A percentile compares a stretch with the other conserved stretches of the same genome.
Conservation (phyloP, 2,888 invertebrate species). For the Marronus borbonicus region DNA sequence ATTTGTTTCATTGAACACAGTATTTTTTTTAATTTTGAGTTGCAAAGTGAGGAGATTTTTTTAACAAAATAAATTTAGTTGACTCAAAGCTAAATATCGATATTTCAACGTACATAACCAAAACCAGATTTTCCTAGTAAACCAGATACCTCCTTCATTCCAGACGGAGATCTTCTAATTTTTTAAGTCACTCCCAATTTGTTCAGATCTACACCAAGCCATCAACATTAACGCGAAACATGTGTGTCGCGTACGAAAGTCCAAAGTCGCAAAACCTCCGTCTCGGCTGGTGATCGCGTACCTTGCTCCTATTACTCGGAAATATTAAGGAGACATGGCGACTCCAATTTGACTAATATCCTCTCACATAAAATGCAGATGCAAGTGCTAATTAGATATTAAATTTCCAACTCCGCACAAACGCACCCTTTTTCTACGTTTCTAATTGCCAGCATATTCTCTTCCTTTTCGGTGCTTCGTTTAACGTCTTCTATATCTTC, state of each 20-base stretch:
- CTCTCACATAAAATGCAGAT: slow-evolving; percentile 60
- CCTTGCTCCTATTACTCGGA: slow-evolving; percentile 22
- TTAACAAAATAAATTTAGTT: too few species aligned
- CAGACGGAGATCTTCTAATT: slow-evolving; percentile 48
- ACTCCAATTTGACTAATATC: slow-evolving; percentile 56
- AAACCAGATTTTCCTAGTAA: slow-evolving; percentile 8
- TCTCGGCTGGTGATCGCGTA: not conserved
- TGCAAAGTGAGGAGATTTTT: too few species aligned
- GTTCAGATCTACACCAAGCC: slow-evolving; percentile 54
- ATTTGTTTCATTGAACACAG: too few species aligned
- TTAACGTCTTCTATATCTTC: not conserved
- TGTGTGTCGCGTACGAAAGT: slow-evolving; percentile 50
- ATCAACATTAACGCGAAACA: slow-evolving; percentile 54
- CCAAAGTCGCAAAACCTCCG: slow-evolving; percentile 1
- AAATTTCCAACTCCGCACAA: slow-evolving; percentile 56
- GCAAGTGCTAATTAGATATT: slow-evolving; percentile 62
- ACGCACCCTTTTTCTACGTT: not conserved
- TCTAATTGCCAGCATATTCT: slow-evolving; percentile 50
- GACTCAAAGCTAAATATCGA: too few species aligned
- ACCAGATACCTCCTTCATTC: not conserved
- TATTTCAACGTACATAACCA: not conserved
- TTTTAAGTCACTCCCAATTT: slow-evolving; percentile 57
- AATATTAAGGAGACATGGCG: slow-evolving; percentile 1
- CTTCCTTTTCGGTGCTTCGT: slow-evolving; percentile 13
- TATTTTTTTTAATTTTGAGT: too few species aligned